Evolutionary conservation across 2,888 invertebrate species (phyloP).

Genomic region (Diloba caeruleocephala): DNA sequence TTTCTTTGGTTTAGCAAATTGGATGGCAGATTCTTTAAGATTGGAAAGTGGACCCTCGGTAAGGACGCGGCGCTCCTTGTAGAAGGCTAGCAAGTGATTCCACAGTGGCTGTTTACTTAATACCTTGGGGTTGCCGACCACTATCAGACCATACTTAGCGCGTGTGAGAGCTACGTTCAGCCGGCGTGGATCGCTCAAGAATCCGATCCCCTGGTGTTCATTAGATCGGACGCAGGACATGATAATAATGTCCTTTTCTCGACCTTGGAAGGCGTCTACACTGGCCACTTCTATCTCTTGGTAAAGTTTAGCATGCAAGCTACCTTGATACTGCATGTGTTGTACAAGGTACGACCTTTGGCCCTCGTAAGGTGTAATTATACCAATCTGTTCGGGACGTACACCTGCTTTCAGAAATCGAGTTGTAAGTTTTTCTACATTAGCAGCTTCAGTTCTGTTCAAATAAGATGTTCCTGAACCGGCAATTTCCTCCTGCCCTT

Average conservation of each 20-base stretch:
- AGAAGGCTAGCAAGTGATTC: slow-evolving; percentile 99
- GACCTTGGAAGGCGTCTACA: slow-evolving; percentile 99
- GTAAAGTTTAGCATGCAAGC: slow-evolving; percentile 98
- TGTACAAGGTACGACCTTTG: slow-evolving; percentile 99
- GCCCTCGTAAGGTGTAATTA: slow-evolving; percentile 99
- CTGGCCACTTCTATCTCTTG: slow-evolving; percentile 99
- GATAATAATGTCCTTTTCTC: slow-evolving; percentile 99
- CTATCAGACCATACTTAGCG: slow-evolving; percentile 99
- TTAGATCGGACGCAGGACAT: slow-evolving; percentile 99
- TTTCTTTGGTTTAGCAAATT: slow-evolving; percentile 99
- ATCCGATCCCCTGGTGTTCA: slow-evolving; percentile 99
- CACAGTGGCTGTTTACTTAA: slow-evolving; percentile 99
- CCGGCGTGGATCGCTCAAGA: slow-evolving; percentile 98
- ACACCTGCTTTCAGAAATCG: slow-evolving; percentile 98
- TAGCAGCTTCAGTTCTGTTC: slow-evolving; percentile 99
- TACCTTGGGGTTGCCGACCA: slow-evolving; percentile 99
- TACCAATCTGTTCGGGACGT: slow-evolving; percentile 99
- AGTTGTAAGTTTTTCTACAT: slow-evolving; percentile 99
- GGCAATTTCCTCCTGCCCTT: slow-evolving; percentile 99
- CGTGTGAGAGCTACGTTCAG: slow-evolving; percentile 99
- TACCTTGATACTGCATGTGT: slow-evolving; percentile 99
- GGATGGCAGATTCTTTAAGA: slow-evolving; percentile 98
- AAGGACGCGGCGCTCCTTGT: slow-evolving; percentile 98
- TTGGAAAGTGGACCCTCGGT: slow-evolving; percentile 99
- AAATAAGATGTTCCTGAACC: slow-evolving; percentile 99